Evolutionary conservation across 2,113 vertebrate species (phyloP).

Genomic region (Nymphicus hollandicus): DNA sequence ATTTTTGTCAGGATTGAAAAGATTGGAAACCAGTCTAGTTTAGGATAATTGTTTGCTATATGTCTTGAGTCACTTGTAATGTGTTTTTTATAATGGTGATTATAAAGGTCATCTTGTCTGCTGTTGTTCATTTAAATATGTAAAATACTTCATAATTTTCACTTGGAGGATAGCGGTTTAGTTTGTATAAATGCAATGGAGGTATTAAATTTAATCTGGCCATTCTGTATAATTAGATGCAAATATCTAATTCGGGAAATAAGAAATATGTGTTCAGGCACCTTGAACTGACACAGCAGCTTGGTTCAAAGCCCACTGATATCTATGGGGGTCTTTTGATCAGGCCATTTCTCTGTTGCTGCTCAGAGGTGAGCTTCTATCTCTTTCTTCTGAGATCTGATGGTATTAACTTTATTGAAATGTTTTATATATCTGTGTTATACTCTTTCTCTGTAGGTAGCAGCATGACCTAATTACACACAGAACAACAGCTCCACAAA

Average conservation of each 20-base stretch:
- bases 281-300: background rate
- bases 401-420: background rate
- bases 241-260: background rate
- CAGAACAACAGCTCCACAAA: background rate
- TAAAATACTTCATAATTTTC: conserved; percentile 1
- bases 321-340: background rate
- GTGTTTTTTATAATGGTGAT: conserved; percentile 36
- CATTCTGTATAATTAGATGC: conserved; percentile 6
- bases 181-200: background rate
- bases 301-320: background rate
- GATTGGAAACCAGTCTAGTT: conserved; percentile 26
- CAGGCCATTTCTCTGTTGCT: background rate
- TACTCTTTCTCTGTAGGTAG: background rate
- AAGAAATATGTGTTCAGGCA: background rate
- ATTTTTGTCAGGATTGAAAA: conserved; percentile 32
- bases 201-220: background rate
- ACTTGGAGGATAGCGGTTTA: background rate
- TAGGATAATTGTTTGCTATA: conserved; percentile 49
- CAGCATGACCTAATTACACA: background rate
- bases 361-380: background rate
- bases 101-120: conserved; percentile 59
- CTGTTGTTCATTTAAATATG: background rate
- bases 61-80: conserved; percentile 57
- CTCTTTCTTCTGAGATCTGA: background rate
- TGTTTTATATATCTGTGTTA: background rate